Base-by-base conservation (phyloP, 2,888 invertebrate genomes). In the Papilio elwesi region DNA sequence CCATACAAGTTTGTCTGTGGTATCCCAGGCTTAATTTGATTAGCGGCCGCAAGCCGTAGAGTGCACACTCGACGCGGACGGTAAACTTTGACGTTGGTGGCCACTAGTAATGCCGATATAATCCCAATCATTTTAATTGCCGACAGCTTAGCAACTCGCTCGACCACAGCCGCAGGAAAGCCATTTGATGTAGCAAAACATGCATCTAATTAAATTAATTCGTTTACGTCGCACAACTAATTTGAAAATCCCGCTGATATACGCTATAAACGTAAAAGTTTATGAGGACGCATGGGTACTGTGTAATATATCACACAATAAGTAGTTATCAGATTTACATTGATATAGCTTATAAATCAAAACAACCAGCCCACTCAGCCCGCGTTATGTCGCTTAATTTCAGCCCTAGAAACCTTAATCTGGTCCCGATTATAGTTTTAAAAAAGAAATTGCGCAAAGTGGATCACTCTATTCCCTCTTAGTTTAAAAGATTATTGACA, bases 1-100 rank as follows among this genome's bases (percentile, higher is more conserved):
- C 90, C 85, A 85, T 62, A 83, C 55, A 76, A 68, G 10, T 5
- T 43, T 74, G 78, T 75, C 81, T 73, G 66, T 77, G 76, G 86
- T 88, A 90, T 88, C 90, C 87, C 76, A 78, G 82, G 90, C 87
- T 91, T 91, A 92, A 92, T 93, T 92, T 92, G 91, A 93, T 93
- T 92, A 92, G 90, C 90, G 85, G 79, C 85, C 86, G 81, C 89
- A 87, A 90, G 86, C 89, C 85, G 79, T 80, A 80, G 86, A 90
- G 91, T 85, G 87, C 79, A 75, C 84, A 78, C 90, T 90, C 87
- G 80, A 84, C 81, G 83, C 76, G 84, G 82, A 87, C 87, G 78
- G 87, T 81, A 87, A 91, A 92, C 91, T 91, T 90, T 85, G 85
- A 77, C 85, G 79, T 79, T 80, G 72, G 79, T 80, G 72, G 82